Percentiles rank a stretch among this genome's conserved stretches.
These are phyloP conservation scores for Trematomus loennbergii DNA, from an alignment of 2,113 vertebrate genomes.

Conservation along the genomic window DNA sequence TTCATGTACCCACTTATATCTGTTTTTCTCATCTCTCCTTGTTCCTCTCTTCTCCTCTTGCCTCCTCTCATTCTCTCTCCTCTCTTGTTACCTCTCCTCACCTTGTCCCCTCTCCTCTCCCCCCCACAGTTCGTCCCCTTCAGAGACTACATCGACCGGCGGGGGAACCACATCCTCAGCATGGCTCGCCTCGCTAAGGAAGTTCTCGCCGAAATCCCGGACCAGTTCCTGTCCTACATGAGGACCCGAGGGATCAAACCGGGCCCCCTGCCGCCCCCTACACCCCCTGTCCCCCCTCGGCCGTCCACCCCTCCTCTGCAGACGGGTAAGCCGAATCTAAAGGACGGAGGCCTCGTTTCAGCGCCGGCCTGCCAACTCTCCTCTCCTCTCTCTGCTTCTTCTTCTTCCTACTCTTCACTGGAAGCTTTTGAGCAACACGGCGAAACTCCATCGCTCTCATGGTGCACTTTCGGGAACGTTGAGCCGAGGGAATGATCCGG, in stretches of 20 bases:
- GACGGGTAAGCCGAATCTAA: conserved; percentile 79
- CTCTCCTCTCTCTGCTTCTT: conserved; percentile 51
- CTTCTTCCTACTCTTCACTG: conserved; percentile 61
- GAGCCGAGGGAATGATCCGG: conserved; percentile 4
- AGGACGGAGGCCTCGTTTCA: neutral
- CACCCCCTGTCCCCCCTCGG: conserved; percentile 80
- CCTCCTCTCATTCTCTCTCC: neutral
- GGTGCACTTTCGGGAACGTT: conserved; percentile 50
- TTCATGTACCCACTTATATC: neutral
- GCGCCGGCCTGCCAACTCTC: conserved; percentile 5
- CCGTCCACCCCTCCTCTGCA: conserved; percentile 88
- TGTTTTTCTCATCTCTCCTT: neutral
- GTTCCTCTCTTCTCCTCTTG: neutral
- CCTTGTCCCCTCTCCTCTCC: neutral
- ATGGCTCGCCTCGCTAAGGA: conserved; percentile 98
- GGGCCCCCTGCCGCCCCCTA: conserved; percentile 89
- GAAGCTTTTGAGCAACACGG: conserved; percentile 53
- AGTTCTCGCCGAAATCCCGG: conserved; percentile 95
- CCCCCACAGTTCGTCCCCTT: conserved; percentile 93
- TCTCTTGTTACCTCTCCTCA: neutral
- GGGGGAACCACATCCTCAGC: conserved; percentile 95
- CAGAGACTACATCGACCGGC: conserved; percentile 95
- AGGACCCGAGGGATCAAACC: conserved; percentile 96
- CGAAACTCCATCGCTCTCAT: conserved; percentile 27
- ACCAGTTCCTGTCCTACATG: conserved; percentile 98